phyloP scores from a whole-genome alignment of 1,140 invertebrate genomes.

The Alviniconcha marisindica region DNA sequence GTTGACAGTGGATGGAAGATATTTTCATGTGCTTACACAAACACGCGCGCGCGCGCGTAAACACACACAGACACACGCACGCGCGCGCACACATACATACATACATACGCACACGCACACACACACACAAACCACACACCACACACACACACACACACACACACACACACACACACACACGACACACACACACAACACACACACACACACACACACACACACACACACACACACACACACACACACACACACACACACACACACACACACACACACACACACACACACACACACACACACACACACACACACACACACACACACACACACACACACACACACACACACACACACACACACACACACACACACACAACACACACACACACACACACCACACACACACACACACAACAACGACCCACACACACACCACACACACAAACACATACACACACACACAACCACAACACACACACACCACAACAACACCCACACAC shows the following conservation, averaged over 20 bases:
- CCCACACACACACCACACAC: too few relatives aligned
- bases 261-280: not conserved
- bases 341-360: conserved; percentile 11
- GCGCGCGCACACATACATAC: not conserved
- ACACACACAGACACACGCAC: not conserved
- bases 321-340: not conserved
- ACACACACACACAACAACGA: too few relatives aligned
- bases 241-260: too few relatives aligned
- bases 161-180: too few relatives aligned
- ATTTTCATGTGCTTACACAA: too few relatives aligned
- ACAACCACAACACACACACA: not conserved
- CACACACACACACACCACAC: conserved; percentile 25
- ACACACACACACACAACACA: not conserved
- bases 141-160: too few relatives aligned
- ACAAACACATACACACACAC: conserved; percentile 11
- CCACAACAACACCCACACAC: not conserved
- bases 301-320: not conserved
- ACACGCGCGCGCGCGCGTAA: not conserved
- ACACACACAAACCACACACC: not conserved
- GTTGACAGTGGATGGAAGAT: too few relatives aligned
- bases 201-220: too few relatives aligned
- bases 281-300: not conserved
- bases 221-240: too few relatives aligned
- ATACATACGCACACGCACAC: not conserved
- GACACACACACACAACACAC: too few relatives aligned